Evolutionary conservation across 2,888 invertebrate genomes (phyloP).

Genomic region (Rotaria magnacalcarata): DNA sequence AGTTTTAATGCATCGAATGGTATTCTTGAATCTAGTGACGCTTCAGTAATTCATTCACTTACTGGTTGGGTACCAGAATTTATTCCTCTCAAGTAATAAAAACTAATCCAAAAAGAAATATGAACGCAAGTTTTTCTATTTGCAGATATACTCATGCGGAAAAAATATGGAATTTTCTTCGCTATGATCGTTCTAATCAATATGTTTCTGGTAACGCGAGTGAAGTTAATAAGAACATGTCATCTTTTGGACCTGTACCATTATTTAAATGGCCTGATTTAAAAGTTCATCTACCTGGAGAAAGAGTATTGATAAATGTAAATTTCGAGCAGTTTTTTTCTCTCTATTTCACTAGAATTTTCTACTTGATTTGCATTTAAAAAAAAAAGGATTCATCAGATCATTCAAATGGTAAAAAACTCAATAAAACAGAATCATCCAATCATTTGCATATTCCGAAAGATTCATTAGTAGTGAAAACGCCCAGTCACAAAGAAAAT

Average conservation of each 20-base stretch:
- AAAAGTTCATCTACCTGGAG: not conserved
- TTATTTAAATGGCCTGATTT: not conserved
- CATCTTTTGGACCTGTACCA: not conserved
- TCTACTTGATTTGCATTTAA: no score
- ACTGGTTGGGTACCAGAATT: constrained; percentile 60
- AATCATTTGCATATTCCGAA: not conserved
- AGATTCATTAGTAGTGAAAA: not conserved
- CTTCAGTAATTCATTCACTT: constrained; percentile 56
- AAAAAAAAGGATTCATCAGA: not conserved
- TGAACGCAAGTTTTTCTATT: no score
- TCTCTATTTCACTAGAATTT: no score
- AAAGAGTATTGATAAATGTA: not conserved
- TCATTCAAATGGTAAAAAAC: not conserved
- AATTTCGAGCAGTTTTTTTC: not conserved
- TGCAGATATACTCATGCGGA: constrained; percentile 37
- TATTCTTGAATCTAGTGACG: constrained; percentile 59
- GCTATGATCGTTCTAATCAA: not conserved
- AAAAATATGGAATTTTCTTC: constrained; percentile 8
- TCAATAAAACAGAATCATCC: constrained; percentile 49
- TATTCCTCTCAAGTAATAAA: constrained; percentile 54
- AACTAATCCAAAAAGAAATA: constrained; percentile 42
- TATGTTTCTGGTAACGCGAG: not conserved
- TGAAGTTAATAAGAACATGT: no score
- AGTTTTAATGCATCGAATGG: constrained; percentile 54
- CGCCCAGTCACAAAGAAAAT: not conserved